phyloP scores from a whole-genome alignment of 1,140 invertebrate species.

The Platyscapa corneri region DNA sequence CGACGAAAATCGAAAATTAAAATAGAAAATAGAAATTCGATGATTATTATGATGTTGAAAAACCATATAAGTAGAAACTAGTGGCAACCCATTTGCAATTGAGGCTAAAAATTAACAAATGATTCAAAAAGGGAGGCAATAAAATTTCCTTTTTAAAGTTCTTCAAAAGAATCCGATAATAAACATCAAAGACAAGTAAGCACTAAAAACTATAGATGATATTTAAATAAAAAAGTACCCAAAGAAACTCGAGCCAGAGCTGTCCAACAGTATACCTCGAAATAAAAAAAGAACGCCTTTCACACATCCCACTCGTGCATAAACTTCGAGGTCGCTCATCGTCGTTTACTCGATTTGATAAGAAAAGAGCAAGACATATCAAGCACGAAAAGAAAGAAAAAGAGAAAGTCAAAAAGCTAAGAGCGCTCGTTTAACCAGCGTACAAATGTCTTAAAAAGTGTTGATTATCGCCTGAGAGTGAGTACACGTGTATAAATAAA shows the following conservation, averaged over 20 bases:
- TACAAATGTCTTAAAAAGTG: too few relatives aligned
- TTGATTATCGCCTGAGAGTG: too few relatives aligned
- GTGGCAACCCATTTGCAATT: not conserved
- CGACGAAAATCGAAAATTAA: not conserved
- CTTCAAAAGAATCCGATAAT: not conserved
- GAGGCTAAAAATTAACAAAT: not conserved
- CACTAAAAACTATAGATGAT: not conserved
- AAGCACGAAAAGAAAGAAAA: not conserved
- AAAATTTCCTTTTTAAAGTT: not conserved
- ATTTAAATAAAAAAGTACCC: not conserved
- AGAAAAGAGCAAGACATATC: not conserved
- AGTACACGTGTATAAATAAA: not conserved
- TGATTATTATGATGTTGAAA: too few relatives aligned
- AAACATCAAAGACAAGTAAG: not conserved
- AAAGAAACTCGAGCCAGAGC: not conserved
- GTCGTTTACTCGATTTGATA: conserved; percentile 5
- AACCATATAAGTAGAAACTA: too few relatives aligned
- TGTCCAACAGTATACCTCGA: not conserved
- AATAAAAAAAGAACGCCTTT: conserved; percentile 31
- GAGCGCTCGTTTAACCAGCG: too few relatives aligned
- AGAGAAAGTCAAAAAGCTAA: not conserved
- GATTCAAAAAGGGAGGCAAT: not conserved
- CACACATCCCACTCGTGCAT: conserved; percentile 28
- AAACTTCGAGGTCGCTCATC: conserved; percentile 41
- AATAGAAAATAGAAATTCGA: not conserved